Percentiles rank a stretch among this genome's conserved stretches.
phyloP scores from a whole-genome alignment of 2,888 invertebrate genomes.

The Oscheius sp. region DNA sequence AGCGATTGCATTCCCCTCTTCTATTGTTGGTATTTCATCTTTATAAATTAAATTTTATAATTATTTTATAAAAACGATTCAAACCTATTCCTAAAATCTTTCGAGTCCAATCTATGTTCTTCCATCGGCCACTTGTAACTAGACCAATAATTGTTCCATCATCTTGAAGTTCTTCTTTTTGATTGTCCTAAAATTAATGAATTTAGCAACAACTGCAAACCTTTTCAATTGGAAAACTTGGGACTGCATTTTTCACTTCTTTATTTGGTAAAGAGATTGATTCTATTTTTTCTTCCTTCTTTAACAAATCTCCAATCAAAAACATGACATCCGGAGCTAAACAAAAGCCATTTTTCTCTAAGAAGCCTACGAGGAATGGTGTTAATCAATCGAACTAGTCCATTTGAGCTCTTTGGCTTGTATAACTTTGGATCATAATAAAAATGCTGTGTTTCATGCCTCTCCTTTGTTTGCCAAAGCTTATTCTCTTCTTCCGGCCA shows the following conservation, averaged over 20 bases:
- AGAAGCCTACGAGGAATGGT: not conserved
- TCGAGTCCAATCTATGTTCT: constrained; percentile 18
- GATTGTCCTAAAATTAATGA: not conserved
- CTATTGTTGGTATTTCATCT: constrained; percentile 47
- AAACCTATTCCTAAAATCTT: constrained; percentile 25
- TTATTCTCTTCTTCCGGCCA: too few relatives aligned
- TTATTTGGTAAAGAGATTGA: not conserved
- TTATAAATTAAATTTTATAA: not conserved
- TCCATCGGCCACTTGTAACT: constrained; percentile 22
- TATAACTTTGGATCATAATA: too few relatives aligned
- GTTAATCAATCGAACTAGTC: not conserved
- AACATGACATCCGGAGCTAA: not conserved
- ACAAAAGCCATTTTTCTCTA: not conserved
- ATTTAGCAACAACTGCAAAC: not conserved
- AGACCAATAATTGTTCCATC: constrained; percentile 21
- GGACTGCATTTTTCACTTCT: not conserved
- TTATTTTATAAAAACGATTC: not conserved
- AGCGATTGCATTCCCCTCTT: constrained; percentile 46
- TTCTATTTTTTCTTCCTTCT: not conserved
- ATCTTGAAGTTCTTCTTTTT: not conserved
- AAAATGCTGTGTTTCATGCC: too few relatives aligned
- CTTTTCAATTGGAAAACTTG: constrained; percentile 20
- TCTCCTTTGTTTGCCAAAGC: too few relatives aligned
- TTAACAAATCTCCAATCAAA: not conserved
- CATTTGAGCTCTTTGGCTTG: not conserved